These are phyloP conservation scores for Pseudopodoces humilis DNA, from an alignment of 2,113 vertebrate species.

Conservation along the genomic window DNA sequence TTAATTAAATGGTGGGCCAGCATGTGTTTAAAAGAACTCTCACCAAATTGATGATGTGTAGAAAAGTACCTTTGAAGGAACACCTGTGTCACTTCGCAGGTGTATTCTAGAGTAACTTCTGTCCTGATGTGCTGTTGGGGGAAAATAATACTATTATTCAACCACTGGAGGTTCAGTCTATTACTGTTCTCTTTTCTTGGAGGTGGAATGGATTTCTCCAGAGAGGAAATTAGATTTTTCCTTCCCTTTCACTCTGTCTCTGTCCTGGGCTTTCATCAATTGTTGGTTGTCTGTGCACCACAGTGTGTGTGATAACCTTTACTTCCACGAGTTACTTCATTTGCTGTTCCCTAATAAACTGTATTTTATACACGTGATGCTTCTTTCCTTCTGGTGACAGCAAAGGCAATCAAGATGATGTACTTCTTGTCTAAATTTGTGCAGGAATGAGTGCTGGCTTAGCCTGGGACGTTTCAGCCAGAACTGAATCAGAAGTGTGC, in stretches of 20 bases:
- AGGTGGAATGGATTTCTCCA: conserved; percentile 41
- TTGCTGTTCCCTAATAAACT: conserved; percentile 8
- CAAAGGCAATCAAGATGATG: neutral
- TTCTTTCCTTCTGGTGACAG: neutral
- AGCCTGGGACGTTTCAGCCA: neutral
- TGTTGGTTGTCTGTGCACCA: neutral
- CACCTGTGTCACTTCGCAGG: neutral
- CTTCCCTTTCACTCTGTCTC: conserved; percentile 7
- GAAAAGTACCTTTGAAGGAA: neutral
- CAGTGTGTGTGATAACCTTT: neutral
- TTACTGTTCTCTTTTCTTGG: conserved; percentile 5
- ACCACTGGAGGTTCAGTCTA: neutral
- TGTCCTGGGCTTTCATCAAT: neutral
- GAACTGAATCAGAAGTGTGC: neutral
- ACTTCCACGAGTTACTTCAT: neutral
- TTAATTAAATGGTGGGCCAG: neutral
- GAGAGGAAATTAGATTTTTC: conserved; percentile 44
- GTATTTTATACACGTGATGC: neutral
- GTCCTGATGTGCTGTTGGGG: neutral
- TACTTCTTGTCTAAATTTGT: neutral
- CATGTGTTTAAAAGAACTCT: neutral
- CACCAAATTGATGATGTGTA: neutral
- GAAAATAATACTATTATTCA: neutral
- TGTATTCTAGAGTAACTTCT: neutral
- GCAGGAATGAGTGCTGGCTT: neutral